phyloP scores from a whole-genome alignment of 2,797 vertebrate genomes.

The Lepus townsendii region DNA sequence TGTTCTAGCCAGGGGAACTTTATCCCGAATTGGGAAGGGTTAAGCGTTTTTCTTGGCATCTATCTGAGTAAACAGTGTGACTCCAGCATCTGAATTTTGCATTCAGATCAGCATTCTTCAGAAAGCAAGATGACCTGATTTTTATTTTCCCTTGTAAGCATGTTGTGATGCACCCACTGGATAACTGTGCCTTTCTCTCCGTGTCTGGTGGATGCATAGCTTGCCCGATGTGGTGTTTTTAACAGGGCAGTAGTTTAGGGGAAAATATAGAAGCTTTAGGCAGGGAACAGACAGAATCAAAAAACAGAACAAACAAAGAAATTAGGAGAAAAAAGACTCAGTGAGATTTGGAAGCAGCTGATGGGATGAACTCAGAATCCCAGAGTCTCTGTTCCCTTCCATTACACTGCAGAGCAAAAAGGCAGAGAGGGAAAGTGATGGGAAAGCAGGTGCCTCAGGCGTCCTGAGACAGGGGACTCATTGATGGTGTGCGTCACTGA shows the following conservation, averaged over 20 bases:
- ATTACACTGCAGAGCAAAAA: not conserved
- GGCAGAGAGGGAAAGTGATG: not conserved
- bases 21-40: not conserved
- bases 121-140: constrained; percentile 52
- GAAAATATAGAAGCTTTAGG: not conserved
- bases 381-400: rapidly evolving
- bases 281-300: not conserved
- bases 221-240: not conserved
- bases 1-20: not conserved
- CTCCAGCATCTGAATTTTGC: constrained; percentile 41
- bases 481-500: not conserved
- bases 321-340: not conserved
- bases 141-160: constrained; percentile 53
- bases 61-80: not conserved
- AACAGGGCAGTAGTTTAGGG: not conserved
- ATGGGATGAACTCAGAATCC: not conserved
- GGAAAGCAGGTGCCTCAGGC: rapidly evolving
- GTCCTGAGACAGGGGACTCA: not conserved
- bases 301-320: not conserved
- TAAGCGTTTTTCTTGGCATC: constrained; percentile 7
- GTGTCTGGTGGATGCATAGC: not conserved
- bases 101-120: constrained; percentile 57
- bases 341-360: not conserved
- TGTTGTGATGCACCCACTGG: not conserved
- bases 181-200: not conserved